Evolutionary conservation across 1,140 invertebrate species (phyloP), one percentile per base, ranked within the genome.

Genomic region (Hydropsyche tenuis): DNA sequence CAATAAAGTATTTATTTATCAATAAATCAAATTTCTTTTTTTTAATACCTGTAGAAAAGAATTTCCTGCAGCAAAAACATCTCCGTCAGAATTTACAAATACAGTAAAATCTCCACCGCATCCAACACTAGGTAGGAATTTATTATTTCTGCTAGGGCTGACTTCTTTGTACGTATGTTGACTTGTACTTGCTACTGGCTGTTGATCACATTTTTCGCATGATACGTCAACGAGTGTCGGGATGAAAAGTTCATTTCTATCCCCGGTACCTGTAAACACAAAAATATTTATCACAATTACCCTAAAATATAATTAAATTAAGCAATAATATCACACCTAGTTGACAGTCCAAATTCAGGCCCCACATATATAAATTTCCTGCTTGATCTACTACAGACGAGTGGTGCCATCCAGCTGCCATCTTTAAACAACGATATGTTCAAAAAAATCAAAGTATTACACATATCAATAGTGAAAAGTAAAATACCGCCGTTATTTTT

Each of bases 71-170:
- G 87, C 88, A 82, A 87, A 88, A 9, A 91, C 77, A 78, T 85
- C 84, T 22, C 86, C 84, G 66, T 84, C 83, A 56, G 81, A 78
- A 79, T 90, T 88, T 64, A 92, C 82, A 0, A 89, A 89, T 73
- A 92, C 82, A n/a, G 90, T 92, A 78, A 88, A 93, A 80, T 93
- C 90, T 68, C 88, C 88, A 22, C 92, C 91, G 80, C 90, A 91
- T 42, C 83, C 84, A 69, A 91, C 83, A 76, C 87, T 63, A 2
- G 69, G 42, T 14, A 43, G 7, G 12, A 43, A 63, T 42, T 42
- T 45, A 43, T 62, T 63, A 63, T 72, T 72, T 11, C 11, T 63
- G 2, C 20, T 42, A 53, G 27, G 45, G 20, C 46, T 70, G 3
- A 14, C 18, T 83, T 78, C 73, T 83, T 84, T 25, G 4, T 27